Base-by-base conservation (phyloP, 53 echinoderm and acorn worm genomes). In the Pentamera pediparva region DNA sequence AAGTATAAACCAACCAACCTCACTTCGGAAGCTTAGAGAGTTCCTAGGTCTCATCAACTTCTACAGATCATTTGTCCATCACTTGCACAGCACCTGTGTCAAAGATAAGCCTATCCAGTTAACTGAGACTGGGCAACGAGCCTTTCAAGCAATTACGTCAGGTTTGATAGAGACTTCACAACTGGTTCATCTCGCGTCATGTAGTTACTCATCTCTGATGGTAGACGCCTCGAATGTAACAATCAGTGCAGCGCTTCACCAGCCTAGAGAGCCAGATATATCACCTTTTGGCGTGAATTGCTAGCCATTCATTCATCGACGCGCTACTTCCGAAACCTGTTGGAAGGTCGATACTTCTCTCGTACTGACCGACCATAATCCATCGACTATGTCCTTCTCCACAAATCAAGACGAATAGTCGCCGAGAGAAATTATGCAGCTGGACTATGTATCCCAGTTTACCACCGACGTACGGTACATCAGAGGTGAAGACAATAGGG, bases 21-120 rank as follows among this genome's bases (percentile, higher is more conserved):
- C 75, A 43, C 29, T 77, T 0, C 61, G 67, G 54, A 76, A 71
- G 30, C 49, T 86, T 17, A 52, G 86, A 6, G 77, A 75, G 52
- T 86, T 76, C 36, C 69, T 86, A 3, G 86, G 76, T 6, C 62
- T 87, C 0, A 70, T 82, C 24, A 87, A 87, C 29, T 82, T 87
- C 49, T 83, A 79, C 43, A 48, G 83, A 8, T 57, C 79, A 17
- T 87, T 87, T 35, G 61, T 83, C 13, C 79, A n/a, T n/a, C n/a
- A n/a, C n/a, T n/a, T n/a, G n/a, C n/a, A n/a, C n/a, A n/a, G n/a
- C n/a, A n/a, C n/a, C n/a, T n/a, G n/a, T n/a, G n/a, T n/a, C n/a
- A n/a, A n/a, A n/a, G n/a, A n/a, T n/a, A n/a, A n/a, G n/a, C n/a
- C n/a, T n/a, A n/a, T n/a, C n/a, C n/a, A n/a, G n/a, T 41, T 41